Evolutionary conservation across 2,797 vertebrate genomes (phyloP), one percentile per base, ranked within the genome.

Genomic region (Catharus ustulatus): DNA sequence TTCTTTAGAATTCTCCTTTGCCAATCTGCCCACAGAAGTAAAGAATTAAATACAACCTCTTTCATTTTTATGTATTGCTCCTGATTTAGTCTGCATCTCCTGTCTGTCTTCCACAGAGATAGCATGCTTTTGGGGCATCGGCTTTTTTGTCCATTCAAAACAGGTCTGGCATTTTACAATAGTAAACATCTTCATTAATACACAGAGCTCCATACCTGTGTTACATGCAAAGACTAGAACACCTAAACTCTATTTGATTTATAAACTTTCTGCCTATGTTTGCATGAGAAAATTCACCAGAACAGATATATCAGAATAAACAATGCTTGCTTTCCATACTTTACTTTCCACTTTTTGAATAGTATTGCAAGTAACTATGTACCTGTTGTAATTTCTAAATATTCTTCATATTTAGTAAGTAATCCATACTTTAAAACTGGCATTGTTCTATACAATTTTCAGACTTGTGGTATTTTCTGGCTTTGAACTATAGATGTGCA

Each of bases 241-340:
- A 49, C 12, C 9, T 84, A 32, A 68, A 49, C 22, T 74, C 8
- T 52, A 1, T 54, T 67, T 75, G 24, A 75, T 75, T 90, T 84
- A 62, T 81, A 51, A n/a, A 55, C 20, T 68, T 87, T 84, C 52
- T 89, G 26, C 13, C 20, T 52, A 13, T 24, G 30, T 77, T 79
- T 92, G 8, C 13, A 14, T 36, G 30, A 62, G 21, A 87, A 93
- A 87, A 64, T 76, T 72, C 30, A 57, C 38, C 34, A 59, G 26
- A 90, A 67, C 13, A 67, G 19, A 36, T 68, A 14, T 7, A 32
- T 48, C 23, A 59, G 73, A 90, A 90, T 62, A 93, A 93, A 91
- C 36, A 61, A 30, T 26, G 54, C 34, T 82, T 95, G 72, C 36
- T 96, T 97, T 94, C 95, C 89, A 75, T 94, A 71, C 57, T 9